A percentile compares a stretch with the other conserved stretches of the same genome.
These are phyloP conservation scores for Sthenelais limicola DNA, from an alignment of 2,888 invertebrate species.

Conservation along the genomic window DNA sequence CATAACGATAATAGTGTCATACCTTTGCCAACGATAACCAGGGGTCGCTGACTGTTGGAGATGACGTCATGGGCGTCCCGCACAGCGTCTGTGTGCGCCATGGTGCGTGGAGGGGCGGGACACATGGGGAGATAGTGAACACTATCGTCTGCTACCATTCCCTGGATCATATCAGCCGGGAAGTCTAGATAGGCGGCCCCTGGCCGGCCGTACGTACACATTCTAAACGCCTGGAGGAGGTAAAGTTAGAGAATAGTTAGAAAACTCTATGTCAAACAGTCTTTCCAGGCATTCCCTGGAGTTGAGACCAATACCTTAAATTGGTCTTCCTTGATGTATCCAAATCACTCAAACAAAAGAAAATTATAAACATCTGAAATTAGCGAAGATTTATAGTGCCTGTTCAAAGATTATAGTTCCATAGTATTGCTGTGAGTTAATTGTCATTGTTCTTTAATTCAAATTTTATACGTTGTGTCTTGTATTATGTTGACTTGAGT, in stretches of 20 bases:
- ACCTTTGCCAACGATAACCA: constrained; percentile 93
- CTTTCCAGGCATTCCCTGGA: no score
- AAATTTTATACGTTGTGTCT: no score
- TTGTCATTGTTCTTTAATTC: no score
- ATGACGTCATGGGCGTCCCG: constrained; percentile 81
- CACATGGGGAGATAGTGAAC: constrained; percentile 2
- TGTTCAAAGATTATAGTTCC: no score
- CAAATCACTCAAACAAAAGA: no score
- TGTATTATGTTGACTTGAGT: no score
- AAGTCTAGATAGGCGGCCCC: constrained; percentile 93
- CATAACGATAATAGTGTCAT: constrained; percentile 38
- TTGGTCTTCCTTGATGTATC: no score
- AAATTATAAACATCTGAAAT: no score
- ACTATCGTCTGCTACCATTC: constrained; percentile 38
- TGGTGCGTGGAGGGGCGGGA: constrained; percentile 78
- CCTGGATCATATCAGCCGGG: constrained; percentile 81
- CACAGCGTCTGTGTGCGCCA: constrained; percentile 82
- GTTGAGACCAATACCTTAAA: no score
- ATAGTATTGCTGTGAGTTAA: no score
- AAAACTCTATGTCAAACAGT: background rate
- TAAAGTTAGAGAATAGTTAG: background rate
- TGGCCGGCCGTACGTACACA: constrained; percentile 88
- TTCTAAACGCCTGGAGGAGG: constrained; percentile 81
- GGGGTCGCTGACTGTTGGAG: constrained; percentile 81
- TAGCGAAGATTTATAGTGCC: no score